Evolutionary conservation across 2,888 invertebrate genomes (phyloP).

Genomic region (Dromius quadrimaculatus): DNA sequence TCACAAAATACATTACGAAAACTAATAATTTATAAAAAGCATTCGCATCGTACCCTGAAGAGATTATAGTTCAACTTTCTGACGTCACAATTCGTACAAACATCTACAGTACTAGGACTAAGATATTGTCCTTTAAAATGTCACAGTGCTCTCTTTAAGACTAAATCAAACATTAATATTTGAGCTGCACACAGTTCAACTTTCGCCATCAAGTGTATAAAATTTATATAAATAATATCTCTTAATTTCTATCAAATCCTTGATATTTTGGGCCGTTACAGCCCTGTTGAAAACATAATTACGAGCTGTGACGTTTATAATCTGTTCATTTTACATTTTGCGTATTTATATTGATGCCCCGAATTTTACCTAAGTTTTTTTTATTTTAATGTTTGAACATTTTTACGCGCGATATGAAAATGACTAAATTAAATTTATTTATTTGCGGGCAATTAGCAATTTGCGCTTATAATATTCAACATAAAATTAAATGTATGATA

Average conservation of each 20-base stretch:
- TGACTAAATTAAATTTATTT: too few relatives aligned
- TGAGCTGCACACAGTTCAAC: constrained; percentile 38
- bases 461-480: too few relatives aligned
- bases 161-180: constrained; percentile 39
- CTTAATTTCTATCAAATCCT: constrained; percentile 37
- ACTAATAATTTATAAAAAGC: constrained; percentile 5
- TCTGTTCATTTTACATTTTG: constrained; percentile 22
- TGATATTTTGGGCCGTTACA: neutral
- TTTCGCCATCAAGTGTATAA: constrained; percentile 32
- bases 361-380: neutral
- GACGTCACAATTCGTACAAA: constrained; percentile 31
- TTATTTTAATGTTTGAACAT: neutral
- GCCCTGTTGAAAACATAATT: neutral
- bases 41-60: constrained; percentile 13
- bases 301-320: constrained; percentile 35
- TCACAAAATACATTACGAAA: constrained; percentile 4
- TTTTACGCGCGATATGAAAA: too few relatives aligned
- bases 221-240: constrained; percentile 39
- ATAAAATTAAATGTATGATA: too few relatives aligned
- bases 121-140: constrained; percentile 50
- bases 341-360: constrained; percentile 6
- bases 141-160: constrained; percentile 44
- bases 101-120: constrained; percentile 25
- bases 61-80: constrained; percentile 9
- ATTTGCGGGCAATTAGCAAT: too few relatives aligned